Conservation (phyloP, 2,113 vertebrate genomes). For the Dipodomys merriami region DNA sequence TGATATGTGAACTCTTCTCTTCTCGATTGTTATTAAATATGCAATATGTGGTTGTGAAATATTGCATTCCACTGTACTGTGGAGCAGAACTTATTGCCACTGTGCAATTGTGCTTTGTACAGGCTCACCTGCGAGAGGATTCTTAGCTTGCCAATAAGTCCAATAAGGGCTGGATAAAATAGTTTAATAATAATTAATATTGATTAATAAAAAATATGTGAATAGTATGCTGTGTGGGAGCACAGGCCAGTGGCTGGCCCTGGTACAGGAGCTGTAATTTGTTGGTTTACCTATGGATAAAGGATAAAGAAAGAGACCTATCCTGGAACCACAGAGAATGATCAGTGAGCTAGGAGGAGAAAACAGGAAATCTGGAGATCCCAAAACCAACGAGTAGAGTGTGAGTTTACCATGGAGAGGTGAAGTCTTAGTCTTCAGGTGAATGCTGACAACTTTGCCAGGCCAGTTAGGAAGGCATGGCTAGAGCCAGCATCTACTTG, state of each 20-base stretch:
- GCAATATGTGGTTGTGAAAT: not conserved
- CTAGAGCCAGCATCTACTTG: rapidly evolving
- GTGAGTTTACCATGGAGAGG: no score
- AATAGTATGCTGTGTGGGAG: not conserved
- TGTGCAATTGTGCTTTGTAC: not conserved
- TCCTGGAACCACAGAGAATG: not conserved
- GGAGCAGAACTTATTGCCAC: not conserved
- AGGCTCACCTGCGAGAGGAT: not conserved
- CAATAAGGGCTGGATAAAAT: no score
- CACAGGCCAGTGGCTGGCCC: not conserved
- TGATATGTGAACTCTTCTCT: not conserved
- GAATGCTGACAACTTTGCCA: not conserved
- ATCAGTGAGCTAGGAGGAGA: not conserved
- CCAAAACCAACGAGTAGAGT: not conserved
- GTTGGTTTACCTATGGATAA: no score
- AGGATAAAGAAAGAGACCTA: not conserved
- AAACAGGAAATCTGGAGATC: not conserved
- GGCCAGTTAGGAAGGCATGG: not conserved
- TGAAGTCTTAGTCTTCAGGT: not conserved
- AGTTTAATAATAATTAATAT: not conserved
- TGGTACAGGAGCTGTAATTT: not conserved
- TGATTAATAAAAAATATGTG: not conserved
- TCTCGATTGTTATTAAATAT: not conserved
- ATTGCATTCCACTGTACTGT: not conserved
- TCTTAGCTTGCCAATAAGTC: not conserved